Evolutionary conservation across 2,797 vertebrate species (phyloP).

Genomic region (Serranus cabrilla): DNA sequence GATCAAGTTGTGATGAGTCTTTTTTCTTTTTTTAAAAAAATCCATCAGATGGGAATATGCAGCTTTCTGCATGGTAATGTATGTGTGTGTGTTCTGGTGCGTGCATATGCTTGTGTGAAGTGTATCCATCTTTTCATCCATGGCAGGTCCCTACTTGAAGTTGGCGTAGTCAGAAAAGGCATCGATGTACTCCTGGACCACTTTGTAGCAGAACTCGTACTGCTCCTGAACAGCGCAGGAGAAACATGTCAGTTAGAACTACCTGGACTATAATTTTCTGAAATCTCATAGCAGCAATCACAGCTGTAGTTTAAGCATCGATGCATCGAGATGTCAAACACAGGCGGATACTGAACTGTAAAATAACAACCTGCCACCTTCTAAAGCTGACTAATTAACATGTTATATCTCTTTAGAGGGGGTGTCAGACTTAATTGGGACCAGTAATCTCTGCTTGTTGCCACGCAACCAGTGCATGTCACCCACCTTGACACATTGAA

Average conservation of each 20-base stretch:
- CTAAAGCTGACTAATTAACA: not conserved
- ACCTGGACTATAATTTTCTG: not conserved
- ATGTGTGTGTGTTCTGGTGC: constrained; percentile 56
- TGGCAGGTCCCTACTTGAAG: constrained; percentile 90
- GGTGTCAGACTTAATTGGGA: not conserved
- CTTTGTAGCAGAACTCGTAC: constrained; percentile 99
- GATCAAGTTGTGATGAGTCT: constrained; percentile 64
- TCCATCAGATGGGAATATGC: constrained; percentile 64
- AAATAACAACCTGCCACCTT: not conserved
- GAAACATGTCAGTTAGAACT: constrained; percentile 7
- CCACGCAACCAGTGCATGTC: not conserved
- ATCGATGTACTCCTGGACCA: constrained; percentile 99
- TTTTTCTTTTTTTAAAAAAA: constrained; percentile 30
- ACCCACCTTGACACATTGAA: not conserved
- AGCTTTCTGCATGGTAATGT: constrained; percentile 54
- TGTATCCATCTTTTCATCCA: constrained; percentile 43
- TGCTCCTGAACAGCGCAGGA: constrained; percentile 89
- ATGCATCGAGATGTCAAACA: not conserved
- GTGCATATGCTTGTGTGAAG: constrained; percentile 56
- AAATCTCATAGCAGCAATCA: not conserved
- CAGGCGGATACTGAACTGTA: not conserved
- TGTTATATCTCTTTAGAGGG: not conserved
- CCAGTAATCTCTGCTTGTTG: not conserved
- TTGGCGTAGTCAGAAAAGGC: constrained; percentile 99
- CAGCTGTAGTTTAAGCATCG: not conserved